These are phyloP conservation scores for Tetrax tetrax DNA, from an alignment of 2,113 vertebrate genomes.

Conservation along the genomic window DNA sequence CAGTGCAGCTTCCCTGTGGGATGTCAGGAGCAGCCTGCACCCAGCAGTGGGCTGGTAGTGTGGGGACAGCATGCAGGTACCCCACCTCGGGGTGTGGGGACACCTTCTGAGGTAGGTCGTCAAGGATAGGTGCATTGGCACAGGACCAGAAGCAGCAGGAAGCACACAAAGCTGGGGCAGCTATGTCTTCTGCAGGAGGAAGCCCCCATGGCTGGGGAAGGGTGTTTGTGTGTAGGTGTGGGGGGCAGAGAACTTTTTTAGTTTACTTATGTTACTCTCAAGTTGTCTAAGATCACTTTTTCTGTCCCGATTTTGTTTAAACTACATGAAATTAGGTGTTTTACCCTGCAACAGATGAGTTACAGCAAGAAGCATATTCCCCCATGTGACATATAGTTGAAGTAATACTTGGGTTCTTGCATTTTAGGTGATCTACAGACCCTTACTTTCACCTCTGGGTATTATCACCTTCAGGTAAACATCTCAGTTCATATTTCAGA, in stretches of 20 bases:
- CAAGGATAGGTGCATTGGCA: fast-evolving
- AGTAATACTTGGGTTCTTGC: neutral
- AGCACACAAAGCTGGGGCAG: neutral
- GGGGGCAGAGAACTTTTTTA: neutral
- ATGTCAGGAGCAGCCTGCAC: neutral
- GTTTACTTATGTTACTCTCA: neutral
- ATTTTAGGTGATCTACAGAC: neutral
- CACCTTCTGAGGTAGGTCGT: neutral
- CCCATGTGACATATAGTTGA: fast-evolving
- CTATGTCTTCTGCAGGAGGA: neutral
- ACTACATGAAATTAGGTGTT: neutral
- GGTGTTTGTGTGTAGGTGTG: too few species aligned
- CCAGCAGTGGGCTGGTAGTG: neutral
- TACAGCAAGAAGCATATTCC: neutral
- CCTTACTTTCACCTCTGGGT: neutral
- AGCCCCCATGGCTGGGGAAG: fast-evolving
- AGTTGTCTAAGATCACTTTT: neutral
- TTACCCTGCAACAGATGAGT: neutral
- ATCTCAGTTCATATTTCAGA: neutral
- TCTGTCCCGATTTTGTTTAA: neutral
- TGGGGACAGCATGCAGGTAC: fast-evolving
- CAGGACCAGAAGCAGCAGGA: neutral
- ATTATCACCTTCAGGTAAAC: neutral
- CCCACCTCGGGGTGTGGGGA: fast-evolving
- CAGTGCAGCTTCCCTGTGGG: neutral